These are phyloP conservation scores for Cryptophagus acutangulus DNA, from an alignment of 2,888 invertebrate genomes.

Conservation along the genomic window DNA sequence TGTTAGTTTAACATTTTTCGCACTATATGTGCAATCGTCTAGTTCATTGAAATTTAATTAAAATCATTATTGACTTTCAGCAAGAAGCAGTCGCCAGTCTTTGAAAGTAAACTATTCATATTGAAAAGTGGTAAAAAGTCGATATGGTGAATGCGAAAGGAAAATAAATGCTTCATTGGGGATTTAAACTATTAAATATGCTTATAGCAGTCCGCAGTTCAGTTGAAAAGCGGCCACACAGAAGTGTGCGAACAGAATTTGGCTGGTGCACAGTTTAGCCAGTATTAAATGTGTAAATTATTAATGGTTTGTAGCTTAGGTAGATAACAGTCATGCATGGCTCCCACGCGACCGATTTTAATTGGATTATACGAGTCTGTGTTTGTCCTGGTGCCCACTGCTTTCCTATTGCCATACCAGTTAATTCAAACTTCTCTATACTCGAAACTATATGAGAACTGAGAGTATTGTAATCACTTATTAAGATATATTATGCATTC, in stretches of 20 bases:
- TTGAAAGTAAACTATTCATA: no score
- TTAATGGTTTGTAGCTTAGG: slow-evolving; percentile 42
- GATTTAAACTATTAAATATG: slow-evolving; percentile 33
- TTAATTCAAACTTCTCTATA: no score
- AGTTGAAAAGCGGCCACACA: slow-evolving; percentile 16
- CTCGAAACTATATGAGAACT: no score
- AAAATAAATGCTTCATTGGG: slow-evolving; percentile 24
- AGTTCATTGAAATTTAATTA: no score
- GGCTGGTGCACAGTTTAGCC: slow-evolving; percentile 21
- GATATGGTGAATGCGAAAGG: slow-evolving; percentile 3
- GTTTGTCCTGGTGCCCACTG: no score
- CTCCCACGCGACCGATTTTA: slow-evolving; percentile 43
- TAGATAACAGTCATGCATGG: slow-evolving; percentile 44
- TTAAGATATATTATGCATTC: no score
- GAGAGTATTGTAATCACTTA: no score
- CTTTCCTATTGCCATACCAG: no score
- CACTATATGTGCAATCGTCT: no score
- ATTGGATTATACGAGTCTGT: slow-evolving; percentile 47
- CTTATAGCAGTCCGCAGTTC: slow-evolving; percentile 26
- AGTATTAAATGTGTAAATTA: slow-evolving; percentile 44
- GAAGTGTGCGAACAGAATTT: slow-evolving; percentile 8
- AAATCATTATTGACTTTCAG: no score
- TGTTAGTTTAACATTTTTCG: slow-evolving; percentile 35
- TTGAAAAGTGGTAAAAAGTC: neutral
- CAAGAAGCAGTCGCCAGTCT: no score